Conservation (phyloP, 2,888 invertebrate genomes). For the Lasioglossum marginatum region DNA sequence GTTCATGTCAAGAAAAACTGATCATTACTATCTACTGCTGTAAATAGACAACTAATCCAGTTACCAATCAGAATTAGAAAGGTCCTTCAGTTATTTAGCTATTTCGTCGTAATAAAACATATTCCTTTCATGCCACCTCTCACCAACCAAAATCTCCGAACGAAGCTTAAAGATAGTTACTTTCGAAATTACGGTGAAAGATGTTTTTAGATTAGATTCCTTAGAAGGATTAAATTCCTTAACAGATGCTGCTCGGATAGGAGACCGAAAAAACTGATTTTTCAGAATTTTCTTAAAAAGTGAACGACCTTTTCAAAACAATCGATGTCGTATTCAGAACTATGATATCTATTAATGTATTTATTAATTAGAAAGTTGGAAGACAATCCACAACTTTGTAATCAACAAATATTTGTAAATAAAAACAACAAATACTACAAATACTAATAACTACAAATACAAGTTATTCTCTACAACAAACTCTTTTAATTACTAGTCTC, state of each 20-base stretch:
- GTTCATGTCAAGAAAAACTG: not conserved
- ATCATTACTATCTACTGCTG: not conserved
- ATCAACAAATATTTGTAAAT: not conserved
- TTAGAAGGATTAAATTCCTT: no score
- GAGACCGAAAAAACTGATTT: no score
- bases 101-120: not conserved
- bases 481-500: no score
- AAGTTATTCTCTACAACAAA: no score
- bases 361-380: not conserved
- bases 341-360: not conserved
- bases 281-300: not conserved
- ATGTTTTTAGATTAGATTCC: no score
- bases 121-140: not conserved
- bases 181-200: no score
- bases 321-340: not conserved
- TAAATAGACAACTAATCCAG: not conserved
- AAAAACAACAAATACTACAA: no score
- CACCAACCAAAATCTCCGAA: not conserved
- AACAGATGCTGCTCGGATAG: no score
- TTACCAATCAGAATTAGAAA: not conserved
- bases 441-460: no score
- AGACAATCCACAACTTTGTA: not conserved
- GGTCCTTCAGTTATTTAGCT: not conserved
- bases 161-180: no score
- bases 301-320: not conserved